phyloP scores from a whole-genome alignment of 2,797 vertebrate species.

The Microctenopoma lineatum region DNA sequence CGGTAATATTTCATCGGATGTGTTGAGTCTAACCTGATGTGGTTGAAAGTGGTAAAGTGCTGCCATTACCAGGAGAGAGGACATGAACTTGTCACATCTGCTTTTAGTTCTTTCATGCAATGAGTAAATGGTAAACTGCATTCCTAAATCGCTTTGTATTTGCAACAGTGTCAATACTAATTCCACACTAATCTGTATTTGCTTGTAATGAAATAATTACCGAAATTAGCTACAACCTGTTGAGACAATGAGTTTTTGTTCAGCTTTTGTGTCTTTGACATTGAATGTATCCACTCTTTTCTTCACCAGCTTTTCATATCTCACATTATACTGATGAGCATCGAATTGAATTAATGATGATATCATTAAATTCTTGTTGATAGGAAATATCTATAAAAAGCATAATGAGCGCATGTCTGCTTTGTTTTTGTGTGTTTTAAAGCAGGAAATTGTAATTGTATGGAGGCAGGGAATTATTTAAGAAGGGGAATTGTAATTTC shows the following conservation, averaged over 20 bases:
- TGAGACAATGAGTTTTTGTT: conserved; percentile 58
- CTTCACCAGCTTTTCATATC: conserved; percentile 11
- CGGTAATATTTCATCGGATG: conserved; percentile 44
- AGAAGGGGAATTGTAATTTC: conserved; percentile 8
- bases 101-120: conserved; percentile 18
- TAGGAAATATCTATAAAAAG: conserved; percentile 3
- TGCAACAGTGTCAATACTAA: conserved; percentile 46
- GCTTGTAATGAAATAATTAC: conserved; percentile 70
- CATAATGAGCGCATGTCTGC: not conserved
- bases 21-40: conserved; percentile 27
- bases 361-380: conserved; percentile 2
- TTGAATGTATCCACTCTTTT: conserved; percentile 14
- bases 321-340: conserved; percentile 4
- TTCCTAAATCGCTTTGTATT: conserved; percentile 26
- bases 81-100: conserved; percentile 23
- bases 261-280: conserved; percentile 16
- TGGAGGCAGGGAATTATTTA: not conserved
- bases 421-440: conserved; percentile 1
- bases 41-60: conserved; percentile 47
- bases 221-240: conserved; percentile 57
- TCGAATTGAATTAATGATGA: not conserved
- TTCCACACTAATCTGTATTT: conserved; percentile 50
- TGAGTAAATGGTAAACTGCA: conserved; percentile 19
- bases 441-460: not conserved
- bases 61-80: conserved; percentile 36